Base-by-base conservation (phyloP, 2,888 invertebrate species). In the Hypselothyrea guttata region DNA sequence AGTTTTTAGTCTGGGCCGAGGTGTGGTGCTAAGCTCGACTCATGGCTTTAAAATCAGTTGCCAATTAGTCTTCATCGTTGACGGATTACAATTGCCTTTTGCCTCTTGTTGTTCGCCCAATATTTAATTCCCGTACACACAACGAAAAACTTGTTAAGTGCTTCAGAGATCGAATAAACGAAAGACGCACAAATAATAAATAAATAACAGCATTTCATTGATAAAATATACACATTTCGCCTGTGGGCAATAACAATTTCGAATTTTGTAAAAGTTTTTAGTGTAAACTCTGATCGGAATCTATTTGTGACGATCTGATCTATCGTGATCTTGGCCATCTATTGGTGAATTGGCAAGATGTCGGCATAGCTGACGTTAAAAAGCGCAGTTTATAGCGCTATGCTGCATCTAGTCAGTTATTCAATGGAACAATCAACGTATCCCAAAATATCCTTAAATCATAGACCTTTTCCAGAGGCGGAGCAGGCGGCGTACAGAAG, bases 321-420 rank as follows among this genome's bases (percentile, higher is more conserved):
- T 27, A 12, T 46, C 35, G 22, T 38, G 28, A 2, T 11, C 18
- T 11, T 41, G 46, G 44, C 22, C 48, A 65, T 86, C 90, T 85
- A 71, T 90, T 89, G 89, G 74, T 86, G 79, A 88, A 87, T 89
- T 90, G 90, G 90, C 90, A 90, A 90, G 90, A 90, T 90, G 90
- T 90, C 90, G 90, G 90, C 90, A 90, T 90, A 90, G 90, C 90
- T 90, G 90, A 90, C 71, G 75, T 86, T 87, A 84, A 68, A 87
- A 68, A 71, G 72, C 79, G 57, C 75, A 59, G 69, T 71, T 75
- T 68, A 78, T 65, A 77, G 82, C 90, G 90, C 90, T 90, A 90
- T 90, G 90, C 90, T 88, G 89, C 90, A 90, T 90, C 90, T 89
- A 89, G 90, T 90, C 90, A 90, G 88, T 90, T 90, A 71, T 83